Evolutionary conservation across 92 coral and sea anemone species (phyloP).

Genomic region (Bergia puertoricense): DNA sequence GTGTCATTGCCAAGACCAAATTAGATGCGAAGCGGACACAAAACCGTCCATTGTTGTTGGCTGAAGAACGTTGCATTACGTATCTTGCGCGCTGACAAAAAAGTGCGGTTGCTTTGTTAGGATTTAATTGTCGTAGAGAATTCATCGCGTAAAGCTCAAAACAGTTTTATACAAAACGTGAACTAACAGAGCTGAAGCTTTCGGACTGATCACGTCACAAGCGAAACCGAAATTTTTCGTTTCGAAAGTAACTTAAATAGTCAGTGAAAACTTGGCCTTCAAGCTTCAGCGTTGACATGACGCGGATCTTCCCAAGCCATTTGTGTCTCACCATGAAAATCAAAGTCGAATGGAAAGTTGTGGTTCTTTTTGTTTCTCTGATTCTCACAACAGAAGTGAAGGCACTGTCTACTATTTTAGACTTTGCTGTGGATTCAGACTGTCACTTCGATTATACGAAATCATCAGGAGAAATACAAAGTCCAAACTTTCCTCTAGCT

Average conservation of each 20-base stretch:
- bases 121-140: not conserved
- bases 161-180: not conserved
- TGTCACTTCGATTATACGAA: conserved; percentile 40
- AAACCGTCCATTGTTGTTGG: conserved; percentile 21
- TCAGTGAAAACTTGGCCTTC: not conserved
- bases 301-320: not conserved
- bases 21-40: conserved; percentile 12
- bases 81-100: conserved; percentile 3
- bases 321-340: not conserved
- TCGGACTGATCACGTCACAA: conserved; percentile 1
- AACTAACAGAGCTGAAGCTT: not conserved
- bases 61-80: conserved; percentile 7
- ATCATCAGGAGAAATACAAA: conserved; percentile 63
- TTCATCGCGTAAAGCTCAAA: not conserved
- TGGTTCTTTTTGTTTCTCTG: not conserved
- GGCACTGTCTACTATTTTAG: conserved; percentile 27
- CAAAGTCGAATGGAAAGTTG: not conserved
- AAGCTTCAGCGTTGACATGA: not conserved
- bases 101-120: conserved; percentile 21
- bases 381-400: conserved; percentile 2
- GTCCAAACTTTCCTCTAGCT: conserved; percentile 65
- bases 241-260: not conserved
- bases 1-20: conserved; percentile 12
- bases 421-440: conserved; percentile 27
- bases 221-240: conserved; percentile 2